Conservation (phyloP, 2,888 invertebrate species). For the Plutella xylostella region DNA sequence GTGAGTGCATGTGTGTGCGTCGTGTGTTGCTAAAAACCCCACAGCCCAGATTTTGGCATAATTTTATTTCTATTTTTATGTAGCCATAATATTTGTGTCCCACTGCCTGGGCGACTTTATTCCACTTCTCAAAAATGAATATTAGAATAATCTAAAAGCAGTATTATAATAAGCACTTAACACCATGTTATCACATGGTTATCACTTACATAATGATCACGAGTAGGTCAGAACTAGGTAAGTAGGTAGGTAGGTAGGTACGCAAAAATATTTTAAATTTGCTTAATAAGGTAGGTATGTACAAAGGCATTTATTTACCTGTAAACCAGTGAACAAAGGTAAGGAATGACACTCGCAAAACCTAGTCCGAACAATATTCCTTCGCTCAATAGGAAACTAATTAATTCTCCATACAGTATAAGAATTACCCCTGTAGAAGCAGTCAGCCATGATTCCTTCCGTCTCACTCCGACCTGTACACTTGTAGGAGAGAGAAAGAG, state of each 20-base stretch:
- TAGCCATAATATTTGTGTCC: too few relatives aligned
- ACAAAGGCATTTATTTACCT: neutral
- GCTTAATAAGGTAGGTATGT: neutral
- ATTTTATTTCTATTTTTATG: too few relatives aligned
- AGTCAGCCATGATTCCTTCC: slow-evolving; percentile 19
- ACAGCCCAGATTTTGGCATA: too few relatives aligned
- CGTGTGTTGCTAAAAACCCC: too few relatives aligned
- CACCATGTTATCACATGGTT: neutral
- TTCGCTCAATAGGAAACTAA: neutral
- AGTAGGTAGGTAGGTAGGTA: neutral
- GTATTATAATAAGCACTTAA: too few relatives aligned
- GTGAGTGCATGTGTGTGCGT: too few relatives aligned
- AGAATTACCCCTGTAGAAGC: slow-evolving; percentile 4
- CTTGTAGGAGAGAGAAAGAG: slow-evolving; percentile 16
- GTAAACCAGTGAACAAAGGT: neutral
- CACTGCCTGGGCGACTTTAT: too few relatives aligned
- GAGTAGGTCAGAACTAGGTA: neutral
- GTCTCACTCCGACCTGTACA: slow-evolving; percentile 22
- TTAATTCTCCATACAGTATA: neutral
- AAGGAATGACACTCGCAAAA: neutral
- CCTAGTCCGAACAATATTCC: too few relatives aligned
- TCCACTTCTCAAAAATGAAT: too few relatives aligned
- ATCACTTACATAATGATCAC: neutral
- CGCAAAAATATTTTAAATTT: neutral
- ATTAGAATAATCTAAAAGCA: too few relatives aligned